A percentile compares a stretch with the other conserved stretches of the same genome.
phyloP scores from a whole-genome alignment of 2,113 vertebrate species.

The Atrichornis clamosus region DNA sequence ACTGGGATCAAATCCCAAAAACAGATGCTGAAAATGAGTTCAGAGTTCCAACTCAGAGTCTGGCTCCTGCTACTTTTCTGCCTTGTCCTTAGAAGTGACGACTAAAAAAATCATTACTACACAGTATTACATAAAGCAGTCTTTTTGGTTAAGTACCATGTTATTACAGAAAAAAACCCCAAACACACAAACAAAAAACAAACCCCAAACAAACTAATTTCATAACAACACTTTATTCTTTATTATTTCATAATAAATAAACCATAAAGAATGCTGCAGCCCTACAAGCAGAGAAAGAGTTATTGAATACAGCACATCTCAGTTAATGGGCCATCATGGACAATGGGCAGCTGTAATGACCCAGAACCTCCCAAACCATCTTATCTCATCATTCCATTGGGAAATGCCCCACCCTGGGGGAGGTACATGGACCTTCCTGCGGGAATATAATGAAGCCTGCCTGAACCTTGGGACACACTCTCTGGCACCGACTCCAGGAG shows the following conservation, averaged over 20 bases:
- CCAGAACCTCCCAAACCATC: too few species aligned
- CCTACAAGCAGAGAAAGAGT: neutral
- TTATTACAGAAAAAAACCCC: neutral
- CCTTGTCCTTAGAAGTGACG: neutral
- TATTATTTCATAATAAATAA: neutral
- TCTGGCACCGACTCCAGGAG: too few species aligned
- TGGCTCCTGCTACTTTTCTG: neutral
- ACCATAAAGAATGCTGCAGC: neutral
- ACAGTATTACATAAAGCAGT: neutral
- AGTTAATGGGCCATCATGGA: too few species aligned
- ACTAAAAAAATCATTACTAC: neutral
- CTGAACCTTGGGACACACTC: too few species aligned
- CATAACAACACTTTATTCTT: neutral
- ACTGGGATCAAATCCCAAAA: constrained; percentile 1
- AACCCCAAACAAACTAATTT: neutral
- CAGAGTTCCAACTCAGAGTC: neutral
- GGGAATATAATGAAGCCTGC: too few species aligned
- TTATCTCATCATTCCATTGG: too few species aligned
- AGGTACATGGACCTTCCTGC: too few species aligned
- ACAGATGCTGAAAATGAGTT: neutral
- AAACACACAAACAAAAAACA: neutral
- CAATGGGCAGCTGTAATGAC: too few species aligned
- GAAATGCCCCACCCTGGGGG: too few species aligned
- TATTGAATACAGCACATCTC: neutral
- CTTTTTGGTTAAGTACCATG: neutral